Percentiles rank a stretch among this genome's conserved stretches.
Evolutionary conservation across 1,140 invertebrate species (phyloP).

Genomic region (Coelopa frigida): DNA sequence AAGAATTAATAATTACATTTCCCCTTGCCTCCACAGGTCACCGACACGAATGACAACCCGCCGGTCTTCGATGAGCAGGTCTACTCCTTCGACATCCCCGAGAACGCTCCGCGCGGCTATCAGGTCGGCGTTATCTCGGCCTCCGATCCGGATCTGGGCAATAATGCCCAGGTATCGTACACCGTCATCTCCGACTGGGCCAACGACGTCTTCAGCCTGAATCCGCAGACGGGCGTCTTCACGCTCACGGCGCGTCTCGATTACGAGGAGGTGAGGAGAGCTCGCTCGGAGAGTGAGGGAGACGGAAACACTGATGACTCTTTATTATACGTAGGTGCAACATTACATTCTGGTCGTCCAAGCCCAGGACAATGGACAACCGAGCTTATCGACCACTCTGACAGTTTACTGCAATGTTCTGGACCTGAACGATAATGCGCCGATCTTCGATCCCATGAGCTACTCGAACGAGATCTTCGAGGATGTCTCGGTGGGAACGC

Average conservation of each 20-base stretch:
- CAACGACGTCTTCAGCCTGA: constrained; percentile 87
- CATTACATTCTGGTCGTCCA: constrained; percentile 90
- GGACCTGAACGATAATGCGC: constrained; percentile 92
- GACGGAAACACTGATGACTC: background rate
- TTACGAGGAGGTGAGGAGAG: constrained; percentile 75
- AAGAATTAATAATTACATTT: background rate
- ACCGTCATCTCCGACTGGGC: constrained; percentile 88
- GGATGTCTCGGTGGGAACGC: constrained; percentile 70
- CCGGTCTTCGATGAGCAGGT: constrained; percentile 76
- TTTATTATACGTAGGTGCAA: constrained; percentile 69
- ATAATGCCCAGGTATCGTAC: constrained; percentile 83
- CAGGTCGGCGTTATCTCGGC: constrained; percentile 76
- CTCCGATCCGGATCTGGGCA: constrained; percentile 72
- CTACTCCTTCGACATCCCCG: constrained; percentile 84
- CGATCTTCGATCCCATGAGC: constrained; percentile 83
- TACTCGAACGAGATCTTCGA: constrained; percentile 83
- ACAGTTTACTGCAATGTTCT: constrained; percentile 90
- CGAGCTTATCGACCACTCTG: constrained; percentile 80
- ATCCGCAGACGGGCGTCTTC: constrained; percentile 82
- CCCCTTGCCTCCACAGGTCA: constrained; percentile 57
- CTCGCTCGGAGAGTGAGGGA: too few relatives aligned
- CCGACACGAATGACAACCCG: constrained; percentile 89
- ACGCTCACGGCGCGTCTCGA: constrained; percentile 82
- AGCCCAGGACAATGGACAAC: constrained; percentile 81
- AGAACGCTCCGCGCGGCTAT: constrained; percentile 72